These are phyloP conservation scores for Alligator sinensis DNA, from an alignment of 2,113 vertebrate species.

Conservation along the genomic window DNA sequence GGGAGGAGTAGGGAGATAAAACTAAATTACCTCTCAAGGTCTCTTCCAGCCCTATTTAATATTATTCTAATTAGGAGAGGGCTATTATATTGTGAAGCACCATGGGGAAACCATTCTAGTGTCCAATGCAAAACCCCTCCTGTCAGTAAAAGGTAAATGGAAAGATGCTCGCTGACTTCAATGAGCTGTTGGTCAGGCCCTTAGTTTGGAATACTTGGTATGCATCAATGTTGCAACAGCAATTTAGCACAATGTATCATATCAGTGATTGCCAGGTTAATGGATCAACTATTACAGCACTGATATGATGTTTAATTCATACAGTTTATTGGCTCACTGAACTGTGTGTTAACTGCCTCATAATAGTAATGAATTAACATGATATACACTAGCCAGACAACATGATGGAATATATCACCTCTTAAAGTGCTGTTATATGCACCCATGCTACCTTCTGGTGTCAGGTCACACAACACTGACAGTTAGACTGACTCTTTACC, in stretches of 20 bases:
- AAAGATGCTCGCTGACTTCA: background rate
- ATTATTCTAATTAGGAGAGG: no score
- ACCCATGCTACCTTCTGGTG: no score
- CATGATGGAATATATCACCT: accelerated
- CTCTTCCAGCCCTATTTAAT: background rate
- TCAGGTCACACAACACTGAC: background rate
- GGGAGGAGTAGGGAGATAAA: no score
- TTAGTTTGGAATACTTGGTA: background rate
- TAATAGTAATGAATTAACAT: background rate
- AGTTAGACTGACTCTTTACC: background rate
- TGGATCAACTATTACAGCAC: background rate
- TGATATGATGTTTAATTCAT: background rate
- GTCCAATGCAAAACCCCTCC: no score
- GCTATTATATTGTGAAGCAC: no score
- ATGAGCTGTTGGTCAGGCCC: background rate
- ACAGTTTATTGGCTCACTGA: background rate
- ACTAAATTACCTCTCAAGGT: background rate
- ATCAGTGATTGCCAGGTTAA: background rate
- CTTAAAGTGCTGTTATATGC: background rate
- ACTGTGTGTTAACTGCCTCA: background rate
- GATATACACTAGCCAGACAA: background rate
- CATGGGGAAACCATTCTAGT: background rate
- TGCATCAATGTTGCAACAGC: background rate
- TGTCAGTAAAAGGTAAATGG: background rate
- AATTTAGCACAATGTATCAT: background rate